Evolutionary conservation across 2,888 invertebrate species (phyloP).

Genomic region (Apamea sordens): DNA sequence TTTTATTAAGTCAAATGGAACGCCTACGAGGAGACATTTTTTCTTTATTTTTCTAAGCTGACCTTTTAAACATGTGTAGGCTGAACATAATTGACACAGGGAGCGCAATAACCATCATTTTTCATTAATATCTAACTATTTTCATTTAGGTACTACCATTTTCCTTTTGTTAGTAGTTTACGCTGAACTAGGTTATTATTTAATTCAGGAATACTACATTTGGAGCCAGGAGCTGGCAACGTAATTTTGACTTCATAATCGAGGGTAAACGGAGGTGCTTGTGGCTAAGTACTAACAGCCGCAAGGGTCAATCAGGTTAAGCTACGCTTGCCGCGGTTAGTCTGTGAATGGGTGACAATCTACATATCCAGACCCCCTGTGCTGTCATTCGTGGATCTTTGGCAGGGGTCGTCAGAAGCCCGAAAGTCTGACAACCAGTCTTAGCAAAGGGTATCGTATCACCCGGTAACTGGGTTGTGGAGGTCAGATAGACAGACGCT

Average conservation of each 20-base stretch:
- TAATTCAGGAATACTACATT: conserved; percentile 2
- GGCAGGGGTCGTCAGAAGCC: background rate
- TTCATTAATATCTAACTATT: background rate
- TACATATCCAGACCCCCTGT: background rate
- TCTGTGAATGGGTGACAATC: background rate
- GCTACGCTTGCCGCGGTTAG: background rate
- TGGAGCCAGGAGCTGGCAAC: background rate
- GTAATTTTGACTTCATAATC: background rate
- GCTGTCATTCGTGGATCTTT: background rate
- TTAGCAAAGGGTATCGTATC: background rate
- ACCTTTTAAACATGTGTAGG: conserved; percentile 31
- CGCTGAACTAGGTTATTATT: background rate
- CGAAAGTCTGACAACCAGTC: background rate
- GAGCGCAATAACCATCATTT: background rate
- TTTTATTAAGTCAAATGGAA: conserved; percentile 27
- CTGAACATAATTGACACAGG: background rate
- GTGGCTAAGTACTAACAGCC: background rate
- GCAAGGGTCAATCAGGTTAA: background rate
- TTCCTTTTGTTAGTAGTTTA: conserved; percentile 6
- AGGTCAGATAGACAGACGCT: background rate
- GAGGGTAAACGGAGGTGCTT: background rate
- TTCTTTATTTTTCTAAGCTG: background rate
- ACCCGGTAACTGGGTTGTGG: background rate
- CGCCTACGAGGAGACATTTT: background rate
- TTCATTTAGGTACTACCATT: background rate